Conservation (phyloP, 2,888 invertebrate species). For the Scaptomyza reducta region DNA sequence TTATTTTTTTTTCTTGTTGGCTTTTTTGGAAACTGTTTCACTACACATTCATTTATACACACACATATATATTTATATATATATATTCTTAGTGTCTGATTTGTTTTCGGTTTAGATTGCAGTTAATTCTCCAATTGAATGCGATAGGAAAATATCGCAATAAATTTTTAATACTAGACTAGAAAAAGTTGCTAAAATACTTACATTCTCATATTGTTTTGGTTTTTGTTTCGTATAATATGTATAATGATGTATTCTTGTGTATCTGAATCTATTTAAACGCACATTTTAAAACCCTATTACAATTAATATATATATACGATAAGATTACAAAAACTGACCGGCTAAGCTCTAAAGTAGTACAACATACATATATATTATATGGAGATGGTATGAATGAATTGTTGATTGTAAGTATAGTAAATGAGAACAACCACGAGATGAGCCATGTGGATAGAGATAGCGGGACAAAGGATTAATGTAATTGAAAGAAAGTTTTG, state of each 20-base stretch:
- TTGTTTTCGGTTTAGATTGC: constrained; percentile 12
- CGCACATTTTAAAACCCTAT: constrained; percentile 49
- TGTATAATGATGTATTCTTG: constrained; percentile 35
- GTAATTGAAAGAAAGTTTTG: constrained; percentile 46
- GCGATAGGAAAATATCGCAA: constrained; percentile 55
- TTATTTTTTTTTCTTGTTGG: constrained; percentile 52
- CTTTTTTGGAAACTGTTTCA: constrained; percentile 45
- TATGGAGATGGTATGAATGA: constrained; percentile 18
- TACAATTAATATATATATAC: constrained; percentile 29
- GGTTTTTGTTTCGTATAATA: constrained; percentile 29
- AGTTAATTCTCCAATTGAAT: constrained; percentile 43
- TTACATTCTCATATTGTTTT: constrained; percentile 39
- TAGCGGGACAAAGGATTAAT: not conserved
- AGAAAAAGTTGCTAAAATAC: constrained; percentile 73
- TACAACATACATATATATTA: constrained; percentile 40
- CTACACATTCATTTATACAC: constrained; percentile 54
- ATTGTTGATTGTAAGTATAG: constrained; percentile 7
- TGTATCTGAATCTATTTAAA: constrained; percentile 41
- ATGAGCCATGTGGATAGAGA: constrained; percentile 27
- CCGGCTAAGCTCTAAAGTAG: constrained; percentile 64
- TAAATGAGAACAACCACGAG: constrained; percentile 47
- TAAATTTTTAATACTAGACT: constrained; percentile 65
- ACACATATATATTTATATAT: constrained; percentile 6
- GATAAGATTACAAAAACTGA: constrained; percentile 61
- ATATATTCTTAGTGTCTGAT: too few relatives aligned